Evolutionary conservation across 2,113 vertebrate species (phyloP), one percentile per base, ranked within the genome.

Genomic region (Jaculus jaculus): DNA sequence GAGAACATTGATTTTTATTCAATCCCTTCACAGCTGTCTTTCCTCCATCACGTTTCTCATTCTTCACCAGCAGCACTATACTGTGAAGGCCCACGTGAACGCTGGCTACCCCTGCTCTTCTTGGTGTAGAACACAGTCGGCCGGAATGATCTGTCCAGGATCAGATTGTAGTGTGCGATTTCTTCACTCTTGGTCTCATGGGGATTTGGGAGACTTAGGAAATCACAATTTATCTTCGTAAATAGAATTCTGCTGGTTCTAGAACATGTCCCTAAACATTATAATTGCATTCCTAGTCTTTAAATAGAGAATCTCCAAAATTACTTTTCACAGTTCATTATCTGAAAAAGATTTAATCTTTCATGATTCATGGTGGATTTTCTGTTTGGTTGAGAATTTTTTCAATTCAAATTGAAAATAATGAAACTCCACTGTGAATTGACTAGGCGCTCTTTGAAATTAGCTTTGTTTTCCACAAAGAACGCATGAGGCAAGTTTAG

Each of bases 391-490:
- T 91, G 94, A 93, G n/a, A 91, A 61, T 34, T 91, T 95, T 86
- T 86, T 47, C 8, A 6, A 6, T 47, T 96, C 96, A 96, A 93
- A 92, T 79, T 92, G 83, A 91, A 72, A 85, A 77, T 39, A 82
- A 51, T 84, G 28, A 58, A 79, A 95, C 72, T 96, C 92, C 89
- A 95, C 85, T 91, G 47, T 95, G 95, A 96, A 95, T 97, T 97
- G 84, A 96, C 96, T 96, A 96, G 96, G 79, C 72, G 28, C 54
- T 90, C 77, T 97, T 94, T 93, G 65, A 79, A 87, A 39, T 58
- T 12, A 69, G 42, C 58, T 87, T 93, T 83, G 4, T 92, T 92
- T 85, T 90, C 34, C 11, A 54, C 54, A 54, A 72, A 89, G 54
- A 87, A 84, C 42, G 58, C 28, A 83, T 74, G 66, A 65, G 7